Conservation (phyloP, 2,797 vertebrate genomes). For the Parambassis ranga region DNA sequence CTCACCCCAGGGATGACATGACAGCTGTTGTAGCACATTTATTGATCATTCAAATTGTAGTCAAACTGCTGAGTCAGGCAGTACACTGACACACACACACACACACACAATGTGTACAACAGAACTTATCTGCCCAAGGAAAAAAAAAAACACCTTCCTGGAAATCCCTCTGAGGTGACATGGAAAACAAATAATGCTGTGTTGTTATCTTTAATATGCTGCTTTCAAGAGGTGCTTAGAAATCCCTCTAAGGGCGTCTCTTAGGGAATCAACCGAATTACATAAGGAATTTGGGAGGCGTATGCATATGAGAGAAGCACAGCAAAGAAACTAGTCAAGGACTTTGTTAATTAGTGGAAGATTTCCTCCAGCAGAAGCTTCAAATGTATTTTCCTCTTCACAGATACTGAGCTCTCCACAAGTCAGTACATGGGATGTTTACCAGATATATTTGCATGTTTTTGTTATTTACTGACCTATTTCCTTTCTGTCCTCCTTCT, state of each 20-base stretch:
- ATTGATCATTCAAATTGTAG: conserved; percentile 58
- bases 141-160: conserved; percentile 40
- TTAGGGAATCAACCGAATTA: conserved; percentile 58
- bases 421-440: conserved; percentile 28
- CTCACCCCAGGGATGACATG: conserved; percentile 11
- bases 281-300: conserved; percentile 47
- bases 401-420: conserved; percentile 39
- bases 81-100: background rate
- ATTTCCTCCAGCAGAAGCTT: conserved; percentile 42
- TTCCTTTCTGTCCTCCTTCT: background rate
- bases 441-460: conserved; percentile 22
- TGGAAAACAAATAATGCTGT: conserved; percentile 52
- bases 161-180: conserved; percentile 56
- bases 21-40: conserved; percentile 51
- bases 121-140: conserved; percentile 28
- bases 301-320: conserved; percentile 35
- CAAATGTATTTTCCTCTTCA: conserved; percentile 32
- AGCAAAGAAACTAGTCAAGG: conserved; percentile 32
- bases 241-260: conserved; percentile 53
- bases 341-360: conserved; percentile 65
- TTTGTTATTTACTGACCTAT: conserved; percentile 36
- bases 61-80: conserved; percentile 54
- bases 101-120: conserved; percentile 10
- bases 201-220: conserved; percentile 52
- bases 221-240: conserved; percentile 54